These are phyloP conservation scores for Accipiter badius DNA, from an alignment of 2,797 vertebrate species.

Conservation along the genomic window DNA sequence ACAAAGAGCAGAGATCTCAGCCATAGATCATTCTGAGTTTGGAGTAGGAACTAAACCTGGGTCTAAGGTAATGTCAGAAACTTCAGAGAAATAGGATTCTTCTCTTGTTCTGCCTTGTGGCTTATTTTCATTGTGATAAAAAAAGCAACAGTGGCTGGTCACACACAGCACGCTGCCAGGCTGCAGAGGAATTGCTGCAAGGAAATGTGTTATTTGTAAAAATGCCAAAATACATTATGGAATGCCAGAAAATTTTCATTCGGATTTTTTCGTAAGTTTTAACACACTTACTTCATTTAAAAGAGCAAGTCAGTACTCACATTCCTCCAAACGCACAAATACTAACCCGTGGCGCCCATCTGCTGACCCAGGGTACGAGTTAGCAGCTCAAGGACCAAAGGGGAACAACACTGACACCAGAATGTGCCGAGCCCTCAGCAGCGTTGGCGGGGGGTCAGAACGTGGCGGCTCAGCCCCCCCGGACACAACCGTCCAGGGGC, in stretches of 20 bases:
- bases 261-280: neutral
- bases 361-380: neutral
- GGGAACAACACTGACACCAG: too few species aligned
- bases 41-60: neutral
- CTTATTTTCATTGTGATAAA: rapidly evolving
- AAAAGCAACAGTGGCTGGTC: neutral
- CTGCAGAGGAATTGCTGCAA: neutral
- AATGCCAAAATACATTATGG: neutral
- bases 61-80: neutral
- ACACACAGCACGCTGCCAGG: neutral
- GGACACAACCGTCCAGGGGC: neutral
- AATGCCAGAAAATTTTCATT: neutral
- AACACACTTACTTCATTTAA: neutral
- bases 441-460: rapidly evolving
- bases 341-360: rapidly evolving
- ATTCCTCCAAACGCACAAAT: neutral
- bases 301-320: neutral
- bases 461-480: rapidly evolving
- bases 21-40: rapidly evolving
- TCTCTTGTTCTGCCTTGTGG: neutral
- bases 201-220: neutral
- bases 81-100: too few species aligned
- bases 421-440: neutral
- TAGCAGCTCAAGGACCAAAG: neutral
- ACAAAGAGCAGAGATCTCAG: neutral